Percentiles rank a stretch among this genome's conserved stretches.
Conservation (phyloP, 1,140 invertebrate genomes). For the Drosophila pachea region DNA sequence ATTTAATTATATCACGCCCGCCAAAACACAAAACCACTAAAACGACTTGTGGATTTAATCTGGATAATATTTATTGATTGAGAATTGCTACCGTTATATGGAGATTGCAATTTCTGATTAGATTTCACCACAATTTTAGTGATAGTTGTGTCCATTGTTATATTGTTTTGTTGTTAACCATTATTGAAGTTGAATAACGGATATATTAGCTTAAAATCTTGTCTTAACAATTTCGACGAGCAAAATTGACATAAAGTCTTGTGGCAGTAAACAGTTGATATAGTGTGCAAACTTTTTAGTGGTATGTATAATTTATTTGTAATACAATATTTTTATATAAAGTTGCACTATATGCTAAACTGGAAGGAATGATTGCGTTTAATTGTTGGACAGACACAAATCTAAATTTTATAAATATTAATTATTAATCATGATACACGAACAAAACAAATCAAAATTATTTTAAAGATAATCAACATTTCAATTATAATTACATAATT, state of each 20-base stretch:
- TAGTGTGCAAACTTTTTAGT: slow-evolving; percentile 42
- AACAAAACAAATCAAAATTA: slow-evolving; percentile 15
- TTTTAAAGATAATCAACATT: slow-evolving; percentile 20
- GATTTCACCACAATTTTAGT: no score
- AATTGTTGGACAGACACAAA: slow-evolving; percentile 68
- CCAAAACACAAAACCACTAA: no score
- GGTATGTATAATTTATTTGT: slow-evolving; percentile 49
- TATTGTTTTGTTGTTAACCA: background rate
- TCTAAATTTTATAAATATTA: slow-evolving; percentile 41
- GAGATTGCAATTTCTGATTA: no score
- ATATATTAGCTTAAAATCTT: slow-evolving; percentile 5
- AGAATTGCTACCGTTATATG: no score
- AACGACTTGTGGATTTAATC: no score
- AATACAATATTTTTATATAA: slow-evolving; percentile 70
- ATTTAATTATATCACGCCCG: no score
- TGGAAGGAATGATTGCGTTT: slow-evolving; percentile 74
- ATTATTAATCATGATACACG: slow-evolving; percentile 27
- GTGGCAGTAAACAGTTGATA: slow-evolving; percentile 62
- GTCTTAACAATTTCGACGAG: slow-evolving; percentile 53
- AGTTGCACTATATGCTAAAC: slow-evolving; percentile 69
- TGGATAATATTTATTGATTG: no score
- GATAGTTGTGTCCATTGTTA: no score
- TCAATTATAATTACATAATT: slow-evolving; percentile 25
- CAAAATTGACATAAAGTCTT: slow-evolving; percentile 66
- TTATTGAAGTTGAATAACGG: slow-evolving; percentile 14